Conservation (phyloP, 1,140 invertebrate genomes). For the Xylocopa sonorina region DNA sequence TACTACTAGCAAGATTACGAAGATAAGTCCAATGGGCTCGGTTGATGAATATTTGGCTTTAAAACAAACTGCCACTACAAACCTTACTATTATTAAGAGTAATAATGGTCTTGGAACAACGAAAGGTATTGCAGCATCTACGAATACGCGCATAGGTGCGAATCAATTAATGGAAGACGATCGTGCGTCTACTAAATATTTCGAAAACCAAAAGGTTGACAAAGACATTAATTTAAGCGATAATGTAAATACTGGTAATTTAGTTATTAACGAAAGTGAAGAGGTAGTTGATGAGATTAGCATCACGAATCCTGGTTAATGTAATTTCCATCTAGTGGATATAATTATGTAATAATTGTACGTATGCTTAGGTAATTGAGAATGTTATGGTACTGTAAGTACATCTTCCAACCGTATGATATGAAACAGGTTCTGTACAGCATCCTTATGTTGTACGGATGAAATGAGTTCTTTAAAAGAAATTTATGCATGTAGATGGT, state of each 20-base stretch:
- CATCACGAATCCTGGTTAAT: slow-evolving; percentile 17
- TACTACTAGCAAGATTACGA: slow-evolving; percentile 35
- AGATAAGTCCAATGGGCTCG: slow-evolving; percentile 74
- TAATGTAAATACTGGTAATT: not conserved
- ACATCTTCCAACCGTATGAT: not conserved
- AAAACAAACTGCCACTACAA: slow-evolving; percentile 58
- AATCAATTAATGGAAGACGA: not conserved
- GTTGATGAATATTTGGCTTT: slow-evolving; percentile 80
- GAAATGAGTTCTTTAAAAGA: not conserved
- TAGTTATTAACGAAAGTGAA: not conserved
- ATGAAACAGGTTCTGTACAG: not conserved
- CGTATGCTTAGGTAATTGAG: not conserved
- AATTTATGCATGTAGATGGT: not conserved
- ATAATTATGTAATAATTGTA: not conserved
- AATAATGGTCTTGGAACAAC: slow-evolving; percentile 22
- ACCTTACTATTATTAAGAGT: not conserved
- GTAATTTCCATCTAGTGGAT: not conserved
- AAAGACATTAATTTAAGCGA: not conserved
- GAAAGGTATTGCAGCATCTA: slow-evolving; percentile 14
- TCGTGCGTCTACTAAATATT: not conserved
- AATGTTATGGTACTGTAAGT: too few relatives aligned
- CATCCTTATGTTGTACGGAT: not conserved
- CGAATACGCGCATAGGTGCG: not conserved
- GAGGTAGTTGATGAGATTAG: not conserved
- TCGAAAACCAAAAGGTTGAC: not conserved